Base-by-base conservation (phyloP, 2,888 invertebrate species). In the Hipparchia sbordonii region DNA sequence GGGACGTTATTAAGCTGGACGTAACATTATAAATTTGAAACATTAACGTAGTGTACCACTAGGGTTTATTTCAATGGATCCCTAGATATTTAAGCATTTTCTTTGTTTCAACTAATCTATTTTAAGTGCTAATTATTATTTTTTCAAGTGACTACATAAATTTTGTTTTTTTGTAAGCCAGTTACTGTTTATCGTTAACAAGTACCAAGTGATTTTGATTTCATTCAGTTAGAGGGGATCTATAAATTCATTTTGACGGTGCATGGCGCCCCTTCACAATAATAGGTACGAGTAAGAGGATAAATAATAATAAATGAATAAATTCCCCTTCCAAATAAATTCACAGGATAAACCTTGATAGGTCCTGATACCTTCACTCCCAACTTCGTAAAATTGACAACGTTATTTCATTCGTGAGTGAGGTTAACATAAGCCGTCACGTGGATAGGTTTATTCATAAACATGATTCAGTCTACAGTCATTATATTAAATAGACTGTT, bases 201-300 rank as follows among this genome's bases (percentile, higher is more conserved):
- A 54, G 39, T 23, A 72, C 51, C 59, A 63, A 75, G 73, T 73
- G 72, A 45, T 74, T 78, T 76, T 74, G 70, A 68, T 39, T 46
- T 10, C 2, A 57, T 23, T 13, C n/a, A n/a, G 7, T 57, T 23
- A 57, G 7, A 8, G n/a, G 23, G 13, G n/a, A n/a, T 54, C n/a
- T 5, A 54, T 6, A 6, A 6, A 52, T 52, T 12, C 10, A 52
- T 52, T 12, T 12, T 12, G 48, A 52, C 52, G 10, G 5, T 52
- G 10, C 5, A 5, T 52, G 12, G 12, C 52, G 12, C 12, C 10
- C 52, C 12, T 52, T 12, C 0, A 52, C 4, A 39, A 39, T 39
- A 39, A 39, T 39, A 23, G 23, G 23, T 23, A 23, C 23, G 39
- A 52, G 52, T 52, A 10, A 52, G 52, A 10, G 52, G 12, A 12